Conservation (phyloP, 1,140 invertebrate species). For the Bursaphelenchus mucronatus region DNA sequence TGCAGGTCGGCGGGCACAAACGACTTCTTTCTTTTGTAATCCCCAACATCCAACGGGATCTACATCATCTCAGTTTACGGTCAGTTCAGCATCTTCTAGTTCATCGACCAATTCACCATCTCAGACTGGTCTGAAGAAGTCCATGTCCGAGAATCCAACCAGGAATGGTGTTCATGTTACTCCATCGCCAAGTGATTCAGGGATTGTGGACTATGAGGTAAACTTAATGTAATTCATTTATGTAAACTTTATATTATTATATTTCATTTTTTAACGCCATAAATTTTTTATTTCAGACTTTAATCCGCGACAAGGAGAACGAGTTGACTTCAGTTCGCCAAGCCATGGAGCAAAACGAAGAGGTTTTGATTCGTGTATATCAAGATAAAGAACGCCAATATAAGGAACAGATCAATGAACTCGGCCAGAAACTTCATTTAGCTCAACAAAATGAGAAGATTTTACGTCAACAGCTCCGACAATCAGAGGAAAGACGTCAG, state of each 20-base stretch:
- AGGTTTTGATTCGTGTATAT: constrained; percentile 52
- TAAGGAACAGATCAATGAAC: constrained; percentile 38
- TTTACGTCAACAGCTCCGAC: constrained; percentile 38
- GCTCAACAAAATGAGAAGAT: constrained; percentile 42
- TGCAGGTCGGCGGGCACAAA: background rate
- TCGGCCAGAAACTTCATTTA: constrained; percentile 36
- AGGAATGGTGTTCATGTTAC: constrained; percentile 46
- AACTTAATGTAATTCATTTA: background rate
- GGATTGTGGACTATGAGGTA: constrained; percentile 52
- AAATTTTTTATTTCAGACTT: constrained; percentile 28
- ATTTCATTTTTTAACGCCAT: background rate
- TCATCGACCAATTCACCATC: constrained; percentile 33
- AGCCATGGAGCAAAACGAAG: constrained; percentile 34
- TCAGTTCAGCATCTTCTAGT: constrained; percentile 11
- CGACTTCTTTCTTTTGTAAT: constrained; percentile 16
- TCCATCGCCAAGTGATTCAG: constrained; percentile 51
- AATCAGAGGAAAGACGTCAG: constrained; percentile 41
- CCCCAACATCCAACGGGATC: background rate
- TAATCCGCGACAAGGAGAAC: constrained; percentile 52
- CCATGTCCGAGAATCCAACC: constrained; percentile 18
- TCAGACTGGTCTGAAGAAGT: constrained; percentile 10
- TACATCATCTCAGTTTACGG: too few relatives aligned
- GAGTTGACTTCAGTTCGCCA: constrained; percentile 40
- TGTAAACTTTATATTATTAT: constrained; percentile 4
- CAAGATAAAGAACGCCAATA: constrained; percentile 51